Conservation (phyloP, 2,888 invertebrate species). For the Caenorhabditis afra region DNA sequence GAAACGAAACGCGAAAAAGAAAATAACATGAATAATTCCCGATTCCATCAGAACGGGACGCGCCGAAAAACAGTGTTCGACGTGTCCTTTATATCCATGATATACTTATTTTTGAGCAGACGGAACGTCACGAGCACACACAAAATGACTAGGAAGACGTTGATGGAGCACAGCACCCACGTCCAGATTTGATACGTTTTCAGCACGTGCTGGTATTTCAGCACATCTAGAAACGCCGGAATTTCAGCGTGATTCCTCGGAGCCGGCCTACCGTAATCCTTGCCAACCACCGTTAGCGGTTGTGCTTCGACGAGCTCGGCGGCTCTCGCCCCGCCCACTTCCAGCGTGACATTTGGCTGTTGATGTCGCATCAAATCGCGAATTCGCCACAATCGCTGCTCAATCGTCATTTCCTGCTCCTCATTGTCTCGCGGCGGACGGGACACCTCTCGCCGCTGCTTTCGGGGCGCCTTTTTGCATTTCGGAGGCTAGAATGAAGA, state of each 20-base stretch:
- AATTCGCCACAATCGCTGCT: slow-evolving; percentile 53
- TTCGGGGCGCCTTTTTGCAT: too few relatives aligned
- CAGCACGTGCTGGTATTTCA: slow-evolving; percentile 36
- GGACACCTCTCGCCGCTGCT: slow-evolving; percentile 41
- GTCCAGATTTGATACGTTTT: slow-evolving; percentile 47
- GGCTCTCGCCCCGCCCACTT: slow-evolving; percentile 7
- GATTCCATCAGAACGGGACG: slow-evolving; percentile 53
- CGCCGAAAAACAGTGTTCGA: slow-evolving; percentile 43
- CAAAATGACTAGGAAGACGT: slow-evolving; percentile 35
- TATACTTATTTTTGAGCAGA: slow-evolving; percentile 55
- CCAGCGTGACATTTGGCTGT: slow-evolving; percentile 31
- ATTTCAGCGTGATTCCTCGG: too few relatives aligned
- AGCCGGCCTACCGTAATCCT: slow-evolving; percentile 24
- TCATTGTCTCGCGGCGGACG: too few relatives aligned
- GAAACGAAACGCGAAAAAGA: too few relatives aligned
- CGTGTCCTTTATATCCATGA: slow-evolving; percentile 60
- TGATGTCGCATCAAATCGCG: slow-evolving; percentile 49
- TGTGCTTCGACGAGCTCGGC: slow-evolving; percentile 19
- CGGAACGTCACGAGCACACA: slow-evolving; percentile 41
- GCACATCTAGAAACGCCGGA: slow-evolving; percentile 30
- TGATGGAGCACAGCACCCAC: slow-evolving; percentile 42
- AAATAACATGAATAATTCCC: slow-evolving; percentile 8
- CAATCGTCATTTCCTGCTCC: slow-evolving; percentile 49
- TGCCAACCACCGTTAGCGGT: slow-evolving; percentile 19
- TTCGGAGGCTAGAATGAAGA: slow-evolving; percentile 57